These are phyloP conservation scores for Gonioctena quinquepunctata DNA, from an alignment of 1,140 invertebrate species.

Conservation along the genomic window DNA sequence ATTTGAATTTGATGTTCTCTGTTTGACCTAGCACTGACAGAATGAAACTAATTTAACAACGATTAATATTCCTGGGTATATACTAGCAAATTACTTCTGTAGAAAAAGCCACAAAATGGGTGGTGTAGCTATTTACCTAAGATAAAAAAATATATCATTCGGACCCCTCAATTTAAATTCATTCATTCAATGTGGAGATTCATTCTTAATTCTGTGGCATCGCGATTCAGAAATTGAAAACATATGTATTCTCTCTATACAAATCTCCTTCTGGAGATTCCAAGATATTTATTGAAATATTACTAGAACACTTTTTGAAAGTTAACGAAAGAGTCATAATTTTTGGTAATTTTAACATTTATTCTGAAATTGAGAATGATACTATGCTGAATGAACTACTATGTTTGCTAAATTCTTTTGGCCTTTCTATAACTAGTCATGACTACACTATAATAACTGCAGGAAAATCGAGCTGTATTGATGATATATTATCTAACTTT, in stretches of 20 bases:
- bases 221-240: neutral
- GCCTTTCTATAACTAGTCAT: neutral
- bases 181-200: neutral
- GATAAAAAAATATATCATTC: no score
- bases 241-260: neutral
- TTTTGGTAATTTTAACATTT: neutral
- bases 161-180: no score
- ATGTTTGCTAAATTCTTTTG: neutral
- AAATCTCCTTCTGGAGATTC: neutral
- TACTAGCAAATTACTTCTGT: neutral
- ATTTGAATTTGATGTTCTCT: neutral
- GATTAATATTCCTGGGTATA: neutral
- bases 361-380: neutral
- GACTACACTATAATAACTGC: neutral
- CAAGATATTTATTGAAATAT: neutral
- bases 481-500: no score
- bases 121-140: no score
- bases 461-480: neutral
- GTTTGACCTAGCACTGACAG: neutral
- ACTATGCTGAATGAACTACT: neutral
- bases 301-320: neutral
- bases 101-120: neutral
- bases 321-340: neutral
- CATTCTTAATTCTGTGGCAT: neutral
- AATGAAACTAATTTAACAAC: neutral